Evolutionary conservation across 1,140 invertebrate species (phyloP).

Genomic region (Sminthurinus signatus): DNA sequence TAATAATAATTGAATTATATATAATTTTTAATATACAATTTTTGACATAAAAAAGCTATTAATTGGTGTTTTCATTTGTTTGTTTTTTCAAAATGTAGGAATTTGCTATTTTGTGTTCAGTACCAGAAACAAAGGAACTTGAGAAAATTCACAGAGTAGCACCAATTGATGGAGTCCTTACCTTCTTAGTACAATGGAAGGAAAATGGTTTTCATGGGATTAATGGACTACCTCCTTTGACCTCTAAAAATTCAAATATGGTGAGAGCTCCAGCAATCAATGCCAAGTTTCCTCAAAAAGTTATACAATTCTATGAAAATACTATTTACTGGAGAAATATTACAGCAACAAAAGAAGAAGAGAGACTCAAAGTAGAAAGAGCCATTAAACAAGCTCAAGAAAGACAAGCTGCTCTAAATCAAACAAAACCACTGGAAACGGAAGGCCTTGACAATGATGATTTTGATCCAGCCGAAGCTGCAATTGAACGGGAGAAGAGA

Average conservation of each 20-base stretch:
- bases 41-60: too few species aligned
- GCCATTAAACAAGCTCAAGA: slow-evolving; percentile 8
- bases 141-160: slow-evolving; percentile 6
- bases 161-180: background rate
- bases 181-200: slow-evolving; percentile 18
- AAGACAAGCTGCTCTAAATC: background rate
- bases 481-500: background rate
- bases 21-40: too few species aligned
- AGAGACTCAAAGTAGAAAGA: background rate
- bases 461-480: background rate
- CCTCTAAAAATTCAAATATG: background rate
- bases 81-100: too few species aligned
- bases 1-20: too few species aligned
- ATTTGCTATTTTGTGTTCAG: too few species aligned
- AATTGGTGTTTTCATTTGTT: too few species aligned
- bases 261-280: background rate
- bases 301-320: slow-evolving; percentile 15
- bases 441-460: background rate
- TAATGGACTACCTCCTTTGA: background rate
- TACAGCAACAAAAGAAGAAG: background rate
- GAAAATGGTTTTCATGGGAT: background rate
- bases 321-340: background rate
- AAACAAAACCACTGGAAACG: background rate
- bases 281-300: background rate
- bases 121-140: background rate